Percentiles rank a stretch among this genome's conserved stretches.
Evolutionary conservation across 2,888 invertebrate genomes (phyloP).

Genomic region (Protophormia terraenovae): DNA sequence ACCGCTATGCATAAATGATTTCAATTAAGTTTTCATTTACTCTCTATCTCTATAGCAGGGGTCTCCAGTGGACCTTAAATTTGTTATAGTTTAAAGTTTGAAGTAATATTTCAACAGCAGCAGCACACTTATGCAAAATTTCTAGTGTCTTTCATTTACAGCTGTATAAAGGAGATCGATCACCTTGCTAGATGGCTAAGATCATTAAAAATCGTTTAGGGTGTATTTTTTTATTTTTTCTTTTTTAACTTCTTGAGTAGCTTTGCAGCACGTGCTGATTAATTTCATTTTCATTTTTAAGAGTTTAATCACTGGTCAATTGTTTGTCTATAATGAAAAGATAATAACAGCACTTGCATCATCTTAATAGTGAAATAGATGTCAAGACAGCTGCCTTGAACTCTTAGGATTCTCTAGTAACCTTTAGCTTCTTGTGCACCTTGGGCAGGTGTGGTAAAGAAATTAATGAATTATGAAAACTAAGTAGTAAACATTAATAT

Average conservation of each 20-base stretch:
- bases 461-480: slow-evolving; percentile 24
- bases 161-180: background rate
- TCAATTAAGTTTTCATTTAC: slow-evolving; percentile 36
- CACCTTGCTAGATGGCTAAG: background rate
- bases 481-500: slow-evolving; percentile 11
- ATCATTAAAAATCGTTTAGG: slow-evolving; percentile 45
- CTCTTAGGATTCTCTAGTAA: background rate
- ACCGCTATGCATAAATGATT: slow-evolving; percentile 80
- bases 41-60: slow-evolving; percentile 9
- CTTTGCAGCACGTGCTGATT: slow-evolving; percentile 51
- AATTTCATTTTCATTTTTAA: slow-evolving; percentile 13
- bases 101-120: background rate
- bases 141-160: background rate
- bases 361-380: slow-evolving; percentile 2
- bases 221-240: background rate
- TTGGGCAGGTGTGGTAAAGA: slow-evolving; percentile 54
- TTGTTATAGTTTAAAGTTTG: background rate
- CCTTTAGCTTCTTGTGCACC: background rate
- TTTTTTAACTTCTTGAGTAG: background rate
- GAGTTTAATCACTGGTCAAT: slow-evolving; percentile 12
- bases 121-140: slow-evolving; percentile 51
- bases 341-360: slow-evolving; percentile 44
- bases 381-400: slow-evolving; percentile 45
- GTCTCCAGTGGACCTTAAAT: slow-evolving; percentile 60
- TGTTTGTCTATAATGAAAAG: slow-evolving; percentile 26